These are phyloP conservation scores for Mystacides longicornis DNA, from an alignment of 2,888 invertebrate species.

Conservation along the genomic window DNA sequence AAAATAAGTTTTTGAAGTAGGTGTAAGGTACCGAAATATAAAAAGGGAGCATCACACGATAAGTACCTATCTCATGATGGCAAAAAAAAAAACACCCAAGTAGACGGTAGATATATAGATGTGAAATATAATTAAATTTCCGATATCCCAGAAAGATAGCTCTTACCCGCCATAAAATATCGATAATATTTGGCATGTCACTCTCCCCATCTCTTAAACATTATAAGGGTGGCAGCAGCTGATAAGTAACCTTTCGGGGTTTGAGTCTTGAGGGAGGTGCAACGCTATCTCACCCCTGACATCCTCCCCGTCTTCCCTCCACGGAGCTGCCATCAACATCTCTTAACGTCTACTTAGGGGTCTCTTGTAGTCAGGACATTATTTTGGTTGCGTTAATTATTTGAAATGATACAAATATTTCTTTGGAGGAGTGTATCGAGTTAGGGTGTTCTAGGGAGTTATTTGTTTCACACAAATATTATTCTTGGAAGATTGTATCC, in stretches of 20 bases:
- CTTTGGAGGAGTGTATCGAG: not conserved
- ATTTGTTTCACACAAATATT: not conserved
- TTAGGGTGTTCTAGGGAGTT: not conserved
- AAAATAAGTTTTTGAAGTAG: too few species aligned
- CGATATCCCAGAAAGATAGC: not conserved
- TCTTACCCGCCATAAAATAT: too few species aligned
- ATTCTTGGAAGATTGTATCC: too few species aligned
- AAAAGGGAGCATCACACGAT: too few species aligned
- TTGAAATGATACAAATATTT: not conserved
- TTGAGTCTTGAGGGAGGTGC: not conserved
- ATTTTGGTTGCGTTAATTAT: constrained; percentile 1
- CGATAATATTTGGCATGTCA: not conserved
- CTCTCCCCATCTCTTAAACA: not conserved
- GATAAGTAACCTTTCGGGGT: not conserved
- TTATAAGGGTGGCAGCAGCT: not conserved
- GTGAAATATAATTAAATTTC: not conserved
- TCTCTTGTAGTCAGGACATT: not conserved
- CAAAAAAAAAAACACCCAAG: too few species aligned
- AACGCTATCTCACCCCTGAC: not conserved
- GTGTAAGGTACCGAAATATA: too few species aligned
- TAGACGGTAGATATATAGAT: too few species aligned
- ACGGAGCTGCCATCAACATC: too few species aligned
- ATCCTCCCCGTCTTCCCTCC: not conserved
- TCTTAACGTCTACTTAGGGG: not conserved
- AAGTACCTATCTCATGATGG: too few species aligned